Conservation (phyloP, 2,797 vertebrate species). For the Graptemys geographica region DNA sequence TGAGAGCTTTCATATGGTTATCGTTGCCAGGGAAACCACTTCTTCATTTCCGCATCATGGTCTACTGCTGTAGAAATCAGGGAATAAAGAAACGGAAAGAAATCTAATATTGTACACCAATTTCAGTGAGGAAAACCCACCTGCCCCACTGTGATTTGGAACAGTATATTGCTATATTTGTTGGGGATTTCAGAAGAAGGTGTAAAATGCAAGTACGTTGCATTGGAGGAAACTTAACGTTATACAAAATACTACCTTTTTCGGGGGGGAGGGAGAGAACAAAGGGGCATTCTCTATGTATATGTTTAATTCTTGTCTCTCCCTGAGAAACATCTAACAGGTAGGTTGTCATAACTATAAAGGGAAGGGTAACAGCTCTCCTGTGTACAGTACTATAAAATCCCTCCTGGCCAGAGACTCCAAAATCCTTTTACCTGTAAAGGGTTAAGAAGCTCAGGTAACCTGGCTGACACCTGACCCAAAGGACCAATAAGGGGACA, state of each 20-base stretch:
- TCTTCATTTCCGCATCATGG: conserved; percentile 27
- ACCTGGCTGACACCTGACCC: too few species aligned
- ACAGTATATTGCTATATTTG: neutral
- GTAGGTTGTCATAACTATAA: neutral
- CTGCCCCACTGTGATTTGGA: accelerated
- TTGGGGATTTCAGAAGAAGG: neutral
- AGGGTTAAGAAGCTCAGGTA: too few species aligned
- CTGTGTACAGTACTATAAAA: too few species aligned
- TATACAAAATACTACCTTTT: neutral
- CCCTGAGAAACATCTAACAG: neutral
- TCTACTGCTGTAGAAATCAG: conserved; percentile 38
- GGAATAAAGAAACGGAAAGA: neutral
- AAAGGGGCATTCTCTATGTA: neutral
- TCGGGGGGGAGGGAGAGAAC: neutral
- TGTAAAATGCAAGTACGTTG: neutral
- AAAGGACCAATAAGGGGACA: too few species aligned
- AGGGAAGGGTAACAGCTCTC: too few species aligned
- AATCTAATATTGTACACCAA: neutral
- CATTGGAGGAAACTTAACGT: neutral
- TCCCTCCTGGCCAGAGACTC: too few species aligned
- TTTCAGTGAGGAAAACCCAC: neutral
- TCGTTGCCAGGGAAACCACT: conserved; percentile 66
- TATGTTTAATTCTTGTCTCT: neutral
- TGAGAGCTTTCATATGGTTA: conserved; percentile 16
- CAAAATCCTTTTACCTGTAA: too few species aligned